These are phyloP conservation scores for Macrostomum cliftonense DNA, from an alignment of 2,888 invertebrate species.

Conservation along the genomic window DNA sequence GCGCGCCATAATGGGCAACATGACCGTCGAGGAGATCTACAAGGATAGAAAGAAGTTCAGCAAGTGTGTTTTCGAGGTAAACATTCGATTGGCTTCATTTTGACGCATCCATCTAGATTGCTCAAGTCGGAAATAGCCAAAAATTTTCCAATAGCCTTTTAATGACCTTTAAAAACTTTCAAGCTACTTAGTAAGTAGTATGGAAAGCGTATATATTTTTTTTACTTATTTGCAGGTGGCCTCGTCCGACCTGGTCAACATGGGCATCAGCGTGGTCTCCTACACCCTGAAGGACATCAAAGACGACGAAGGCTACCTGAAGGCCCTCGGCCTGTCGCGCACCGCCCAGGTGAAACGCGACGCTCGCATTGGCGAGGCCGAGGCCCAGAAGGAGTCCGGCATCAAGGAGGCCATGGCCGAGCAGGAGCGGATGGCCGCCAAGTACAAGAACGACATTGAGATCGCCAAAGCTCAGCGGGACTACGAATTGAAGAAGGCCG, in stretches of 20 bases:
- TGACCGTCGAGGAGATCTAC: constrained; percentile 39
- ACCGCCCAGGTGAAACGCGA: constrained; percentile 47
- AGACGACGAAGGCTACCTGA: constrained; percentile 51
- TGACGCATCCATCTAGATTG: neutral
- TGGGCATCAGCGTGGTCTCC: constrained; percentile 36
- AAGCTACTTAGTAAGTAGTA: too few relatives aligned
- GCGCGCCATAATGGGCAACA: constrained; percentile 40
- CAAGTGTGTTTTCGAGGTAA: constrained; percentile 34
- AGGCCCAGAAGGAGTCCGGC: constrained; percentile 65
- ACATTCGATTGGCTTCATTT: too few relatives aligned
- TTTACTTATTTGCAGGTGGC: constrained; percentile 17
- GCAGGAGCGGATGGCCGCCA: constrained; percentile 79
- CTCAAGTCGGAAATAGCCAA: too few relatives aligned
- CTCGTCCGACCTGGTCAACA: constrained; percentile 36
- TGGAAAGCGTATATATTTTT: too few relatives aligned
- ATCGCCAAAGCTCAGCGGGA: constrained; percentile 88
- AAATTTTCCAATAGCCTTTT: too few relatives aligned
- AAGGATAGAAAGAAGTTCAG: constrained; percentile 39
- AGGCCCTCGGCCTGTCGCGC: constrained; percentile 51
- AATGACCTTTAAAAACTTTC: too few relatives aligned
- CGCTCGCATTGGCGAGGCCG: constrained; percentile 87
- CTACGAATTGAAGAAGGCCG: constrained; percentile 86
- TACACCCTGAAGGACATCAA: constrained; percentile 37
- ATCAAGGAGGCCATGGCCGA: constrained; percentile 85
- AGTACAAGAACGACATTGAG: constrained; percentile 82